Evolutionary conservation across 2,113 vertebrate genomes (phyloP), one percentile per base, ranked within the genome.

Genomic region (Scopus umbretta): DNA sequence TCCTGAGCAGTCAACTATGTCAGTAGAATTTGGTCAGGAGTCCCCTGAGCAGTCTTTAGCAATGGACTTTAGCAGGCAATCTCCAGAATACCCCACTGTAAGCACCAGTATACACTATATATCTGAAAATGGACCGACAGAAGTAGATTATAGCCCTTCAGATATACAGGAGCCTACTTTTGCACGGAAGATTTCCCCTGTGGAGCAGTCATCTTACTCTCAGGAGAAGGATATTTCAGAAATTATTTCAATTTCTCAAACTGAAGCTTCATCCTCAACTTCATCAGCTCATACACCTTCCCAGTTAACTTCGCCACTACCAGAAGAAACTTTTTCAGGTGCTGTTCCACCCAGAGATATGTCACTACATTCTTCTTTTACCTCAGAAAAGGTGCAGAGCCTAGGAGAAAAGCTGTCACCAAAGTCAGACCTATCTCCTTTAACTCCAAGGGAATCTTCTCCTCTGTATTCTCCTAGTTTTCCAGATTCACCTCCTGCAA

Each of bases 91-190:
- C 68, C 98, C 98, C 66, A 94, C 97, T 40, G 19, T 95, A 78
- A 98, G 98, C 88, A 92, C 97, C 19, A 38, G 91, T 79, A 30
- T 97, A 62, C 98, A 98, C 40, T 98, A 98, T 92, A 98, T 99
- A 91, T 99, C 99, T 42, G 99, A 99, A 97, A 99, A 99, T 56
- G 99, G 99, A 59, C 99, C 99, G 6, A 99, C 99, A 6, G 99
- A 99, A 97, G 98, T 99, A 40, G 99, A 99, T 94, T 99, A 98
- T 53, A 99, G 99, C 71, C 99, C 99, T 83, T 98, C 98, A 61
- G 98, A 99, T 63, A 97, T 97, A 90, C 96, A 97, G 52, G 98
- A 99, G 63, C 82, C 98, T 59, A 98, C 68, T 95, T 97, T 98
- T 94, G 94, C 96, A 67, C 95, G n/a, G 84, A 98, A 98, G 62